phyloP scores from a whole-genome alignment of 2,113 vertebrate species.

The Monarcha castaneiventris region DNA sequence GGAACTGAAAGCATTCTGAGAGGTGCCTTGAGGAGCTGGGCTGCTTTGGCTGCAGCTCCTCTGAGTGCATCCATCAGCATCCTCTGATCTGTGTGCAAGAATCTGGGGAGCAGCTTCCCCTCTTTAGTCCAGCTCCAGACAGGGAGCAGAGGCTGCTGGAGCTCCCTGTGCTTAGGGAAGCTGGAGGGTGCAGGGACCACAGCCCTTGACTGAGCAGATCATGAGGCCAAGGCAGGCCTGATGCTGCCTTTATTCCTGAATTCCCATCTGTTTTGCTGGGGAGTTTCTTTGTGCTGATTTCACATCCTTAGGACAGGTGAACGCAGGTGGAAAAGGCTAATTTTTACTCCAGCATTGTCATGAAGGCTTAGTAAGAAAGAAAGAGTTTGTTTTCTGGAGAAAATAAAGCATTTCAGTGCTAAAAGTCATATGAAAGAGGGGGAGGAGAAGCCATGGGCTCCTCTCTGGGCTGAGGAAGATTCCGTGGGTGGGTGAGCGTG shows the following conservation, averaged over 20 bases:
- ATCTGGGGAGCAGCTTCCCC: background rate
- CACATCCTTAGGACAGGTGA: background rate
- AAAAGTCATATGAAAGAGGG: accelerated
- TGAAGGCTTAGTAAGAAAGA: background rate
- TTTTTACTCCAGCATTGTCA: background rate
- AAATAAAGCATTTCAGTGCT: background rate
- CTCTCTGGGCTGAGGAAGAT: background rate
- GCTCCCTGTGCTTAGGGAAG: accelerated
- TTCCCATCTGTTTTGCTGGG: background rate
- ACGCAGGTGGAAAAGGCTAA: background rate
- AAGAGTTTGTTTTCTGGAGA: background rate
- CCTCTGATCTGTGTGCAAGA: background rate
- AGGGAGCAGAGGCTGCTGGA: background rate
- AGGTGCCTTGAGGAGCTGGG: background rate
- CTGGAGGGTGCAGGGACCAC: background rate
- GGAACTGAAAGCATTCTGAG: background rate
- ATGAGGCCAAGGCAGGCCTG: background rate
- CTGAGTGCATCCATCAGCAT: background rate
- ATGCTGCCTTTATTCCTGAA: background rate
- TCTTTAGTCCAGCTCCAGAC: background rate
- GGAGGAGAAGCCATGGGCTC: background rate
- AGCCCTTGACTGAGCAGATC: background rate
- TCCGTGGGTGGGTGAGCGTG: accelerated
- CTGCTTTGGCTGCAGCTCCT: background rate
- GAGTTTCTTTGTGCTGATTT: background rate